phyloP scores from a whole-genome alignment of 1,140 invertebrate species.

The Hypsibius dujardini region DNA sequence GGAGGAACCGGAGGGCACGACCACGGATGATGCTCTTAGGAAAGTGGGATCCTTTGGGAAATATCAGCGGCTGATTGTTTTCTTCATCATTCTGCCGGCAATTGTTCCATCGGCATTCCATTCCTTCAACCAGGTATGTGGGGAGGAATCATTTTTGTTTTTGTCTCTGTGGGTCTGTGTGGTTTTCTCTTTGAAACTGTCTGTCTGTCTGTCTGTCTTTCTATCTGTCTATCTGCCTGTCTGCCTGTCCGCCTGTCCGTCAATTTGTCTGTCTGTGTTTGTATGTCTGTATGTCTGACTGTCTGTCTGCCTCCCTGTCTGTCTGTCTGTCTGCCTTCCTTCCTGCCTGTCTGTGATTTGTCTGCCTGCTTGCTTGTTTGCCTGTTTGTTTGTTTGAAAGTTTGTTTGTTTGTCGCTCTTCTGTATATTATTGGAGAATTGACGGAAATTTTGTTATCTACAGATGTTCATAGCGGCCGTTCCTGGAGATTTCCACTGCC shows the following conservation, averaged over 20 bases:
- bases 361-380: no score
- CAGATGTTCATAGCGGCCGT: neutral
- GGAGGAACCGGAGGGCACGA: neutral
- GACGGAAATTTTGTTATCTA: neutral
- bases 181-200: no score
- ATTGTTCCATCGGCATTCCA: slow-evolving; percentile 73
- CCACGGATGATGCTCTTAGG: slow-evolving; percentile 54
- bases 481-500: neutral
- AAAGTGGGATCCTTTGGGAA: slow-evolving; percentile 65
- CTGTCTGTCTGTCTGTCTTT: no score
- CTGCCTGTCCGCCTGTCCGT: no score
- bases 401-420: neutral
- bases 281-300: no score
- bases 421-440: neutral
- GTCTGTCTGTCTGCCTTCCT: no score
- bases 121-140: slow-evolving; percentile 67
- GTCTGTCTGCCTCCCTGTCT: no score
- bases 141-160: neutral
- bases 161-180: no score
- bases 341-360: no score
- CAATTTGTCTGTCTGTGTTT: no score
- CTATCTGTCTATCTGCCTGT: no score
- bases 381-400: neutral
- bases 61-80: slow-evolving; percentile 65
- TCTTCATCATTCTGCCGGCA: slow-evolving; percentile 65